Evolutionary conservation across 2,888 invertebrate species (phyloP), one percentile per base, ranked within the genome.

Genomic region (Mythimna pallens): DNA sequence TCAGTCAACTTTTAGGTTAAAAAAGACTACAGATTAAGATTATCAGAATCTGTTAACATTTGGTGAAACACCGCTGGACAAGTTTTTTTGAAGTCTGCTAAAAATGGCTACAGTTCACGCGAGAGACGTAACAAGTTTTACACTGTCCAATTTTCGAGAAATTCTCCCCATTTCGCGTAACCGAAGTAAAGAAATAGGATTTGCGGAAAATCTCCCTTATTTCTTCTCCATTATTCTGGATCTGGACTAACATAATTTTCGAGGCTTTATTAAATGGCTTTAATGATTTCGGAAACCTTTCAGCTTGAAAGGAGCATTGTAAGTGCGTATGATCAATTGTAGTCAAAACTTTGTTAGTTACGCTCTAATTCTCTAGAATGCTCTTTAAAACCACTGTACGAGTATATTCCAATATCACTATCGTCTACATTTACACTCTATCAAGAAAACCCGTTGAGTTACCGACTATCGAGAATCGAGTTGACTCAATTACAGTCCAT

Each of bases 101-200:
- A 87, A 90, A 91, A 89, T 89, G 89, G 86, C 88, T 88, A 87
- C 84, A 78, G 87, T 89, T 89, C 85, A 85, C 85, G 83, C 84
- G 81, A 83, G 88, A 85, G 85, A 86, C 88, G 89, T 89, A 89
- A 89, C 88, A 89, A 91, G 86, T 90, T 90, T 89, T 89, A 89
- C 87, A 87, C 88, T 91, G 91, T 91, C 89, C 91, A 90, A 92
- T 92, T 92, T 92, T 88, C 89, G 88, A 87, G 87, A 89, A 90
- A 88, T 88, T 88, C 86, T 86, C 86, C 81, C 86, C 81, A 87
- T 87, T 90, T 88, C 82, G 86, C 78, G 83, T 86, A 85, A 84
- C 86, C 84, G 82, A 80, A 86, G 87, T 80, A 87, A 87, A 88
- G 87, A 86, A 89, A 91, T 88, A 88, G 89, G 89, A 89, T 91